Conservation (phyloP, 2,113 vertebrate genomes). For the Oreochromis spilurus region DNA sequence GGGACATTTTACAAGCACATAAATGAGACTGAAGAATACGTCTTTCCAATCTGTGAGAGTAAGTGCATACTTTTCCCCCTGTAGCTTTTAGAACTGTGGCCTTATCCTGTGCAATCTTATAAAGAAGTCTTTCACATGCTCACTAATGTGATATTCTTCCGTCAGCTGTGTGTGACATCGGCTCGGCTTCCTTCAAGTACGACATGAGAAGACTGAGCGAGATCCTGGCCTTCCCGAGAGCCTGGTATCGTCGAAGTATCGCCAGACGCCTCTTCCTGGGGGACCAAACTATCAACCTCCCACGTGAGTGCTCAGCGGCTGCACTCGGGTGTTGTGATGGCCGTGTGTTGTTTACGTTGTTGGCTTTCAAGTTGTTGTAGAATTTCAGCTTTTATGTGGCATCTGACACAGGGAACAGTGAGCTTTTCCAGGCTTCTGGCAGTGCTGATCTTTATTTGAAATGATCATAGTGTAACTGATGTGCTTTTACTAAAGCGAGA, state of each 20-base stretch:
- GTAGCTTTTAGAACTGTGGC: background rate
- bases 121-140: background rate
- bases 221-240: constrained; percentile 95
- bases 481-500: background rate
- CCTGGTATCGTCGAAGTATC: constrained; percentile 97
- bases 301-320: constrained; percentile 59
- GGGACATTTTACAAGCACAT: background rate
- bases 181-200: constrained; percentile 97
- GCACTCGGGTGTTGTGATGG: background rate
- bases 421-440: background rate
- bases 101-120: background rate
- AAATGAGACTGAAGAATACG: background rate
- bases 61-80: background rate
- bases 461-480: background rate
- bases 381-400: background rate
- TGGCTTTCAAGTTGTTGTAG: background rate
- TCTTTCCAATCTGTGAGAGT: background rate
- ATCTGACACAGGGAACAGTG: rapidly evolving
- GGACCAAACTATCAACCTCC: constrained; percentile 95
- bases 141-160: background rate
- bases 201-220: constrained; percentile 97
- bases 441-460: background rate
- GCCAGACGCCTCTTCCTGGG: constrained; percentile 93
- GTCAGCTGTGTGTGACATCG: constrained; percentile 95
- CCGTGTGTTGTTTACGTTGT: background rate